Percentiles rank a stretch among this genome's conserved stretches.
phyloP scores from a whole-genome alignment of 2,888 invertebrate genomes.

The Ichneumoninae sp. region DNA sequence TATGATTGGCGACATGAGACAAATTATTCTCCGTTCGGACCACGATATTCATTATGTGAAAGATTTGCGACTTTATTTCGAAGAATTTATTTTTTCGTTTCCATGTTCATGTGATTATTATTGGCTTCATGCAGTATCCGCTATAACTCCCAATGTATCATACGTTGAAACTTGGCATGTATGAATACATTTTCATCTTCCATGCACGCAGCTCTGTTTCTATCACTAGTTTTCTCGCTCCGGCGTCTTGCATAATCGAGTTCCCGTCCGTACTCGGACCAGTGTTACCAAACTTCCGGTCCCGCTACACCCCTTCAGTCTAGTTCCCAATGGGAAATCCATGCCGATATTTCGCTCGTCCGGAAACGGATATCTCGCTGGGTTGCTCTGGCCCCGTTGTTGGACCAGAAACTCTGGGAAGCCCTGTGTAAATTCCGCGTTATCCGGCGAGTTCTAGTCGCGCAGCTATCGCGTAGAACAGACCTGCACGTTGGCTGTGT shows the following conservation, averaged over 20 bases:
- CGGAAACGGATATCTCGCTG: constrained; percentile 41
- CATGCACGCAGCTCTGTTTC: constrained; percentile 33
- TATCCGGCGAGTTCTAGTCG: constrained; percentile 25
- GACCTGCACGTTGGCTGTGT: constrained; percentile 1
- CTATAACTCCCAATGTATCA: constrained; percentile 33
- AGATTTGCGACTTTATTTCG: too few relatives aligned
- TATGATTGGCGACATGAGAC: not conserved
- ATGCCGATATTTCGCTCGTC: constrained; percentile 54
- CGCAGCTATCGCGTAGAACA: constrained; percentile 22
- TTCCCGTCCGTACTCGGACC: constrained; percentile 40
- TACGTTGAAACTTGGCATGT: constrained; percentile 44
- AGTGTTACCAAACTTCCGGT: constrained; percentile 50
- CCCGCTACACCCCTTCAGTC: constrained; percentile 30
- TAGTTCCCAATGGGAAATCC: constrained; percentile 63
- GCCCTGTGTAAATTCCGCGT: constrained; percentile 49
- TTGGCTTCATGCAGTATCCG: not conserved
- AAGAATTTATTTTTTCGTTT: not conserved
- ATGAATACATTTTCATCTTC: constrained; percentile 57
- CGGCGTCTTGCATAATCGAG: constrained; percentile 60
- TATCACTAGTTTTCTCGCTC: constrained; percentile 33
- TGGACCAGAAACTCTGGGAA: constrained; percentile 59
- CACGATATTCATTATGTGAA: too few relatives aligned
- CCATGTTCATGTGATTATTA: not conserved
- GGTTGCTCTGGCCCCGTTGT: not conserved
- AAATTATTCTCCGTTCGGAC: not conserved